Base-by-base conservation (phyloP, 2,888 invertebrate species). In the Philonicus albiceps region DNA sequence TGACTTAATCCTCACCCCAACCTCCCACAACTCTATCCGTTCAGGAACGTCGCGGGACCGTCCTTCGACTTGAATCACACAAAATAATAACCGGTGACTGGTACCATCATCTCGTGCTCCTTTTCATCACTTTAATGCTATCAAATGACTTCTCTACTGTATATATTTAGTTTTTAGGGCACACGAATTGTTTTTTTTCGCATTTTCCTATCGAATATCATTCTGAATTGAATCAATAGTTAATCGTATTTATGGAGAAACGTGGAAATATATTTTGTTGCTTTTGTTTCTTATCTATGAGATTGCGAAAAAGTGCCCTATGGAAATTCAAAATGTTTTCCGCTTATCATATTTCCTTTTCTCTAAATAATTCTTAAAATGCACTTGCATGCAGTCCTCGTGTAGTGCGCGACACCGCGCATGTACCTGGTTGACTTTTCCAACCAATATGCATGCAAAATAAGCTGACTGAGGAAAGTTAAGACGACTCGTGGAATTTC, bases 101-200 rank as follows among this genome's bases (percentile, higher is more conserved):
- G 87, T 80, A 87, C 87, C 87, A 87, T 87, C 80, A 19, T 81
- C 55, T 34, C 55, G 53, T 55, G 55, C 55, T 80, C 80, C 43
- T 40, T 76, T 22, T 76, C 74, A 76, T 76, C 34, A 76, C 34
- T 74, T 74, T n/a, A 76, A 22, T 78, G 30, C 30, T 49, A 78
- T 81, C 64, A 81, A 81, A 81, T 81, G 53, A 81, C 34, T 55
- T 81, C 27, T 53, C 22, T 74, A 8, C 34, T 74, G n/a, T 74
- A 19, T 81, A 81, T 81, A 81, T 81, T 81, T 81, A 81, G 81
- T 55, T 81, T 81, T 81, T 81, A 55, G 55, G 80, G 49, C 81
- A 81, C 81, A 55, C 81, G 81, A 81, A 81, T 27, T 30, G 19
- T 78, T 80, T 64, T 64, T 53, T 64, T 22, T 64, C 8, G 1